phyloP scores from a whole-genome alignment of 2,888 invertebrate species.

The Arge pagana region DNA sequence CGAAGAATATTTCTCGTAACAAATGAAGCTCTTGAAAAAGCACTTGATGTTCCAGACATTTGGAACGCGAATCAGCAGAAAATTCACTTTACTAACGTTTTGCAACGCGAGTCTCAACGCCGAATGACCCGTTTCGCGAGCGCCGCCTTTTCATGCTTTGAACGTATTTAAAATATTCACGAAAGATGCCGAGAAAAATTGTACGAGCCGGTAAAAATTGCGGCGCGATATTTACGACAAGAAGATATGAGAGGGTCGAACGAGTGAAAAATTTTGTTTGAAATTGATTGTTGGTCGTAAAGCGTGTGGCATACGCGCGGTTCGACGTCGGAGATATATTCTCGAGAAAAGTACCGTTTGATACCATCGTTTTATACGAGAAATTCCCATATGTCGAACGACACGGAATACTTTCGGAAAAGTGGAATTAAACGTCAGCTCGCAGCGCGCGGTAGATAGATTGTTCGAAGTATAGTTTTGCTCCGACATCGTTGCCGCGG shows the following conservation, averaged over 20 bases:
- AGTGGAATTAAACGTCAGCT: too few species aligned
- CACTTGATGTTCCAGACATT: too few species aligned
- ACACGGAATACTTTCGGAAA: too few species aligned
- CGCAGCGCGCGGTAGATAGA: too few species aligned
- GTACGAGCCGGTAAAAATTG: not conserved
- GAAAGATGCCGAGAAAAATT: slow-evolving; percentile 10
- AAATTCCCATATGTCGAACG: too few species aligned
- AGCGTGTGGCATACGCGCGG: not conserved
- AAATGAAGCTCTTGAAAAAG: too few species aligned
- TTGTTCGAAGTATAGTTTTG: too few species aligned
- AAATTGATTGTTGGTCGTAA: slow-evolving; percentile 3
- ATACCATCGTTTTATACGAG: not conserved
- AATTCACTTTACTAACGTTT: too few species aligned
- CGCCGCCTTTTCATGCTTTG: not conserved
- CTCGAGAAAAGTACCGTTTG: not conserved
- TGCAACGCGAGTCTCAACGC: too few species aligned
- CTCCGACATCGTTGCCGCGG: too few species aligned
- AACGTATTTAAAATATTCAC: slow-evolving; percentile 12
- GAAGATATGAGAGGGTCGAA: not conserved
- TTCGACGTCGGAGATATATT: not conserved
- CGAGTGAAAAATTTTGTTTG: slow-evolving; percentile 1
- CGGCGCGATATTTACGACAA: not conserved
- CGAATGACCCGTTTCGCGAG: not conserved
- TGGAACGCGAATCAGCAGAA: too few species aligned
- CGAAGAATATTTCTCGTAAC: too few species aligned